Evolutionary conservation across 2,113 vertebrate species (phyloP), one percentile per base, ranked within the genome.

Genomic region (Chrysemys picta): DNA sequence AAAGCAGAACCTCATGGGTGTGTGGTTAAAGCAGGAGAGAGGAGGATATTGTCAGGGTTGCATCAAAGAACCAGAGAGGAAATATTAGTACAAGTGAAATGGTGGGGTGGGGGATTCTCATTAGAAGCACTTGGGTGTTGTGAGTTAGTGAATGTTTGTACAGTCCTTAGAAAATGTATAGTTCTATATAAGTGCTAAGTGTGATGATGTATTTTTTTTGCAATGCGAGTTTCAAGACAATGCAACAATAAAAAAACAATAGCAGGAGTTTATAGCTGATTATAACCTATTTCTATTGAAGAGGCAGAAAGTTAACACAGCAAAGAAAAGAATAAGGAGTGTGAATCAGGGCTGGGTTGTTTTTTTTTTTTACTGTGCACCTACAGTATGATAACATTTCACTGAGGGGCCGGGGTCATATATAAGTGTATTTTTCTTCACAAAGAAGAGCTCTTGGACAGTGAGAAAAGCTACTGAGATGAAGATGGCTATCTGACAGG

Each of bases 21-120:
- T 69, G 49, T 2, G 0, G 8, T 45, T 80, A 38, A 92, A 85
- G 27, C 0, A 2, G 42, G 22, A 1, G 83, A 89, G 76, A 10
- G 0, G 0, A 80, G 45, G 11, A 57, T 27, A 6, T 56, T 13
- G 0, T 6, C 38, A 89, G 72, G n/a, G 80, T 89, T 87, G n/a
- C 35, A 81, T 82, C 31, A 88, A 84, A 80, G 5, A n/a, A 57
- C 81, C 79, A 4, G 10, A 80, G 38, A 16, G 1, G 3, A 17
- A 54, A 29, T 1, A 4, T 29, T 53, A 42, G 31, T 80, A 87
- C 21, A 65, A 72, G 19, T n/a, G 84, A 80, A 92, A 42, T 62
- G 91, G 62, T 85, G 93, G 62, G 27, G 6, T 9, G n/a, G 1
- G 5, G 3, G 22, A 50, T 89, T 69, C 75, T 59, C 54, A 76